Base-by-base conservation (phyloP, 1,140 invertebrate genomes). In the Sinonovacula constricta region DNA sequence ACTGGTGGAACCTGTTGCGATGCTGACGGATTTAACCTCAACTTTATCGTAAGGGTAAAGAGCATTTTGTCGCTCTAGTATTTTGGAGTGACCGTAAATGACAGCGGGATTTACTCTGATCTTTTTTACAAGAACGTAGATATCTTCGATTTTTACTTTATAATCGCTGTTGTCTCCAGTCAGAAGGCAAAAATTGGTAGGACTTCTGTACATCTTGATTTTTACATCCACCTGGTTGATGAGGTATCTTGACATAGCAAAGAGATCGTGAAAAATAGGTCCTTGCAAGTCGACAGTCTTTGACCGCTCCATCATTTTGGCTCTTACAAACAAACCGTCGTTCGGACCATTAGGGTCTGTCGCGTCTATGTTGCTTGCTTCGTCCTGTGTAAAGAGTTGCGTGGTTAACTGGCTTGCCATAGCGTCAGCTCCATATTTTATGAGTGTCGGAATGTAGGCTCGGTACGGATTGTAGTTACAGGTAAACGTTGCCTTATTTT, bases 381-480 rank as follows among this genome's bases (percentile, higher is more conserved):
- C 66, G 51, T 69, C 66, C 26, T 14, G 3, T 45, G 56, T 69
- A 24, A 69, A 69, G 24, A 53, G 33, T 24, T 69, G 66, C n/a
- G 49, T 69, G 26, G 31, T 14, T 24, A 69, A 34, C 45, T 53
- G 66, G 30, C 24, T 69, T 33, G 3, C 26, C n/a, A 34, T 22
- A 31, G 39, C 39, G 59, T 53, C 45, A 12, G 22, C 2, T 54
- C 34, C 65, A 70, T n/a, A 22, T 5, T 75, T 51, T 18, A 70
- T 24, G 1, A 53, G 28, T 45, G 69, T 66, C 12, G 28, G 54
- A 26, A 69, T 57, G 26, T 63, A 53, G 5, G 66, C 51, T 56
- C 66, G n/a, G 31, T 69, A 69, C 3, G 66, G 45, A 34, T 69
- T 69, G 66, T 69, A 54, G 49, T 69, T 69, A 56, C 66, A 69